Evolutionary conservation across 2,113 vertebrate genomes (phyloP).

Genomic region (Ovis canadensis): DNA sequence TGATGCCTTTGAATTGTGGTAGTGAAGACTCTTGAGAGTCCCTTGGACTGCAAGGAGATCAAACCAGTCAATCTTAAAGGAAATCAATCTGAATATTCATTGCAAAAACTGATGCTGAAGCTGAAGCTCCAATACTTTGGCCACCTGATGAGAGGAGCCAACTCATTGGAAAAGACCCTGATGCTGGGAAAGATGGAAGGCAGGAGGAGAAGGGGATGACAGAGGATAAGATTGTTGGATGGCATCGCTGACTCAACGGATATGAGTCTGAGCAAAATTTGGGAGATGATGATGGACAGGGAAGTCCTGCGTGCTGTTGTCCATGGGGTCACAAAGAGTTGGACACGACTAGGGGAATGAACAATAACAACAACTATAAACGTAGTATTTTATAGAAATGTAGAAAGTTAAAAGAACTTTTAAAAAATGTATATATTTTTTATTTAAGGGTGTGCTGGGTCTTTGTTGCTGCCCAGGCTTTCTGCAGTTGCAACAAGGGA

Average conservation of each 20-base stretch:
- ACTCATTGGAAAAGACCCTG: background rate
- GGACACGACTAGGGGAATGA: background rate
- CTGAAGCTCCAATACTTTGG: background rate
- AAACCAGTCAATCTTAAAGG: background rate
- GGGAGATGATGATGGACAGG: background rate
- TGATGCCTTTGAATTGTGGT: background rate
- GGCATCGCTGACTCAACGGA: background rate
- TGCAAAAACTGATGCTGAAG: background rate
- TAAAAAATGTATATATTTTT: fast-evolving
- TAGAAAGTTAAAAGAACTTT: background rate
- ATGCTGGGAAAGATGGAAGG: background rate
- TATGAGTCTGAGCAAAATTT: background rate
- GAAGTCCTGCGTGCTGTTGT: fast-evolving
- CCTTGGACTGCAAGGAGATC: background rate
- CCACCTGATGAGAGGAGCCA: background rate
- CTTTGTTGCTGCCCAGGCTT: background rate
- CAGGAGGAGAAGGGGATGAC: background rate
- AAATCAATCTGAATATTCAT: background rate
- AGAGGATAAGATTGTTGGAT: background rate
- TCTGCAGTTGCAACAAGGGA: background rate
- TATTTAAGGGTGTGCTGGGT: background rate
- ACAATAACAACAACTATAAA: background rate
- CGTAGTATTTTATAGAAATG: background rate
- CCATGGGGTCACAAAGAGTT: background rate
- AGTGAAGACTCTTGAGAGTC: background rate